These are phyloP conservation scores for Natrix natrix DNA, from an alignment of 2,797 vertebrate genomes.

Conservation along the genomic window DNA sequence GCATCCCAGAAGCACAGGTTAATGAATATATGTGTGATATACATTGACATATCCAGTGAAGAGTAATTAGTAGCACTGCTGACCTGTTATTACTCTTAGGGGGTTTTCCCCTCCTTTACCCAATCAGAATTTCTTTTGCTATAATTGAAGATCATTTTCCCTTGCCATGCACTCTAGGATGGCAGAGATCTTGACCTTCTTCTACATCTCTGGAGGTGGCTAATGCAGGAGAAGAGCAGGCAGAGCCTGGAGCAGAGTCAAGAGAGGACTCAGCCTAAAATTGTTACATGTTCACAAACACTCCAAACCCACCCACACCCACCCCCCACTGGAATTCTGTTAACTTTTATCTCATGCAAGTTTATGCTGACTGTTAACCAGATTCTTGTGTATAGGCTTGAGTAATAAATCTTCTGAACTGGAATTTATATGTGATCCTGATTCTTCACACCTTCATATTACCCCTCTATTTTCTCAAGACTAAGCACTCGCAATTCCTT, in stretches of 20 bases:
- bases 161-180: neutral
- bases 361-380: neutral
- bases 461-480: neutral
- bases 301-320: neutral
- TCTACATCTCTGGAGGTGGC: neutral
- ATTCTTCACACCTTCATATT: neutral
- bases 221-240: neutral
- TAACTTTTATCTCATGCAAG: neutral
- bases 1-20: neutral
- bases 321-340: neutral
- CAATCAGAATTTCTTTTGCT: neutral
- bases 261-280: neutral
- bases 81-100: neutral
- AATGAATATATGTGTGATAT: neutral
- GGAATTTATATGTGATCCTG: neutral
- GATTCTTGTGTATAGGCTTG: neutral
- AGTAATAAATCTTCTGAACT: neutral
- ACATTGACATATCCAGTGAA: neutral
- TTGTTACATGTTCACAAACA: neutral
- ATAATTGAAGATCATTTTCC: neutral
- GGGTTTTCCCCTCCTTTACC: neutral
- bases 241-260: neutral
- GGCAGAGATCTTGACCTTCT: neutral
- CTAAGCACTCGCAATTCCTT: neutral
- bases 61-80: neutral